Base-by-base conservation (phyloP, 2,113 vertebrate species). In the Zeus faber region DNA sequence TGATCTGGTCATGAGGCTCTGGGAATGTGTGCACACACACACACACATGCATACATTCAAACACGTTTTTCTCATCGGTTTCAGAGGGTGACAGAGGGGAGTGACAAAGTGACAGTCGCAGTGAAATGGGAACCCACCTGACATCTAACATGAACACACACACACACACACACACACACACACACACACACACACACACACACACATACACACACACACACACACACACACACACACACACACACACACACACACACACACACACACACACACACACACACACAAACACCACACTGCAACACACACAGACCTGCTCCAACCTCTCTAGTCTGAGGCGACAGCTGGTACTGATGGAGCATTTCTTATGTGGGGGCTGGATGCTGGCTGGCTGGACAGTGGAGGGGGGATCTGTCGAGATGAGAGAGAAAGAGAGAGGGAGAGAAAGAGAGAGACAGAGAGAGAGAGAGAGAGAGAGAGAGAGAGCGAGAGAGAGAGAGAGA, bases 301-400 rank as follows among this genome's bases (percentile, higher is more conserved):
- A 45, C 27, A 21, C 25, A 43, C 54, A 21, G 80, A 96, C 95
- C 92, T 91, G 92, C 72, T 95, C 91, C 69, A 93, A 65, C 39
- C 88, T 89, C 51, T 96, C 93, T 62, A 88, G 78, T 77, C 87
- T 90, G 59, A 95, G 70, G 39, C 83, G 87, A 74, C 78, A 23
- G 70, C 71, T 79, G 3, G 76, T 77, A 49, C 72, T 83, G 45
- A 88, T 68, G 41, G 79, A 82, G 49, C 85, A 35, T 56, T 82
- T 89, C 58, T 78, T 87, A 62, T 70, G 84, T 70, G 76, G 80
- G 14, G 63, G 47, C 51, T 71, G 82, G 40, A 24, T 63, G 69
- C 70, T 65, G 29, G 64, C 66, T 17, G 66, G 59, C 56, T 85
- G 80, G 57, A 72, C 79, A 74, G 58, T 54, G 67, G 55, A 43